Conservation (phyloP, 2,113 vertebrate genomes). For the Lophura nycthemera region DNA sequence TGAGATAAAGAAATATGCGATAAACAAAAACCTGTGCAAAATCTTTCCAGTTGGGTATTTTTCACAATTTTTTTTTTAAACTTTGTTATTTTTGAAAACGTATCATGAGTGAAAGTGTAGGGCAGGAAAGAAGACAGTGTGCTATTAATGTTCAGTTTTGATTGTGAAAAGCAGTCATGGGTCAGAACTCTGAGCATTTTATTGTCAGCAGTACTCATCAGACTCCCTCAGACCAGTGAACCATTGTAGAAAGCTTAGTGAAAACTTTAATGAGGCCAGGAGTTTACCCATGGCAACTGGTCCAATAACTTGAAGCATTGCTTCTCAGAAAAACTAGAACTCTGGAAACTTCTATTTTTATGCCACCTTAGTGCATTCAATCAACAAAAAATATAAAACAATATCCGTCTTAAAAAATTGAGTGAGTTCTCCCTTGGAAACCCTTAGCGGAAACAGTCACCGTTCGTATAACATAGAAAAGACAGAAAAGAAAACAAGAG, state of each 20-base stretch:
- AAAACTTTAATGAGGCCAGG: constrained; percentile 20
- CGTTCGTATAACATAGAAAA: neutral
- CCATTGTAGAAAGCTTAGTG: constrained; percentile 17
- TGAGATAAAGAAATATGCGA: constrained; percentile 33
- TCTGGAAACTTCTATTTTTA: constrained; percentile 4
- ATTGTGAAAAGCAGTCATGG: neutral
- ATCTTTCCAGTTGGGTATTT: neutral
- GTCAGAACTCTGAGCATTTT: constrained; percentile 9
- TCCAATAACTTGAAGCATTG: neutral
- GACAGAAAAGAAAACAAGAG: neutral
- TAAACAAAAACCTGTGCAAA: constrained; percentile 25
- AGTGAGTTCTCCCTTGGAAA: neutral
- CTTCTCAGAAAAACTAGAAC: constrained; percentile 16
- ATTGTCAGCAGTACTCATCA: neutral
- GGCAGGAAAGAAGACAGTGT: neutral
- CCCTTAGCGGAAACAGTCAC: neutral
- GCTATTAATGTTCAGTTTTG: neutral
- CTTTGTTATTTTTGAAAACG: neutral
- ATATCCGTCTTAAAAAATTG: neutral
- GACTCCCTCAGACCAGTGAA: neutral
- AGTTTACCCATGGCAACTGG: constrained; percentile 41
- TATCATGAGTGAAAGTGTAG: neutral
- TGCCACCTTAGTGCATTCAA: neutral
- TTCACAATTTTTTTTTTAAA: neutral
- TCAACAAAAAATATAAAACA: neutral